Conservation (phyloP, 2,888 invertebrate genomes). For the Lochmaea crataegi region DNA sequence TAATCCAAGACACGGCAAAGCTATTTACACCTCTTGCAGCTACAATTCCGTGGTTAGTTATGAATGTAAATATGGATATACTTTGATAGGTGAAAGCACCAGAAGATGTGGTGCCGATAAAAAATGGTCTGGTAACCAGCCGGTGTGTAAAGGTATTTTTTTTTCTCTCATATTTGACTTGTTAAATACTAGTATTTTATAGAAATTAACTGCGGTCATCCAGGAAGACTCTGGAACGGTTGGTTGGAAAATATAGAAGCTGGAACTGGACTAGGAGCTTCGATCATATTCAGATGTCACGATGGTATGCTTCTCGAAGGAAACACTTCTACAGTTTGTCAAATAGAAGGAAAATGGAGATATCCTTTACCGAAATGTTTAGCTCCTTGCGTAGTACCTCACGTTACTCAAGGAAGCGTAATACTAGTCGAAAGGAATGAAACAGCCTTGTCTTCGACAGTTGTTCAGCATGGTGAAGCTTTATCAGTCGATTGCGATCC, state of each 20-base stretch:
- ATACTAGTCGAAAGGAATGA: conserved; percentile 72
- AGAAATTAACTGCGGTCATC: conserved; percentile 98
- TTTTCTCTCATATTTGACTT: too few species aligned
- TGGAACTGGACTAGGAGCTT: conserved; percentile 91
- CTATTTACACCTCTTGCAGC: conserved; percentile 90
- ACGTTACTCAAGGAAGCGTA: conserved; percentile 82
- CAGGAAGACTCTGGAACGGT: conserved; percentile 94
- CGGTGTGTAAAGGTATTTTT: conserved; percentile 86
- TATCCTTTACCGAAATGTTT: conserved; percentile 89
- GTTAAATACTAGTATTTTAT: conserved; percentile 41
- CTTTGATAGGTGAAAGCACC: conserved; percentile 89
- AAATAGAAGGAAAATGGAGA: conserved; percentile 95
- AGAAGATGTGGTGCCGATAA: conserved; percentile 94
- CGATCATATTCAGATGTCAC: conserved; percentile 92
- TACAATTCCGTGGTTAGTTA: conserved; percentile 97
- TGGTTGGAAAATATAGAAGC: conserved; percentile 92
- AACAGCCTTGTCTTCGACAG: conserved; percentile 66
- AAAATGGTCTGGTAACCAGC: conserved; percentile 94
- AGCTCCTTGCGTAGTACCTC: conserved; percentile 95
- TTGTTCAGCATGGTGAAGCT: conserved; percentile 78
- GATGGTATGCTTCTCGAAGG: conserved; percentile 93
- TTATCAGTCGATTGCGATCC: conserved; percentile 84
- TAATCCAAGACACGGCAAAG: conserved; percentile 92
- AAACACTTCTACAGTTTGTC: conserved; percentile 90
- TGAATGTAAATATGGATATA: conserved; percentile 95